Base-by-base conservation (phyloP, 2,888 invertebrate genomes). In the Amphimallon solstitiale region DNA sequence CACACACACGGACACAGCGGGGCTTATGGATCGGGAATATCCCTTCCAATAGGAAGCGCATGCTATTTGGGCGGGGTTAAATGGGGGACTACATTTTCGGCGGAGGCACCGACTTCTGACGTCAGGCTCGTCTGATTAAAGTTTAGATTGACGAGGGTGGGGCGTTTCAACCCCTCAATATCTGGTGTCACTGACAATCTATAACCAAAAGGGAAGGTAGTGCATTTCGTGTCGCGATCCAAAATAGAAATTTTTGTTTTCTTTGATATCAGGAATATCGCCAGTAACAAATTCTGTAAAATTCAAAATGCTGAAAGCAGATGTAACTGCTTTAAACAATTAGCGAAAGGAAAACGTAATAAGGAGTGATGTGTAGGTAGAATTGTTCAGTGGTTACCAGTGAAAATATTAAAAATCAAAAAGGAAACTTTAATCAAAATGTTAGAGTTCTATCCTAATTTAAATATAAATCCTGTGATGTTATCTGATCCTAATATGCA, bases 361-460 rank as follows among this genome's bases (percentile, higher is more conserved):
- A 56, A 56, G 9, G 12, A 56, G 56, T 56, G 56, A 56, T 56
- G 56, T 56, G 56, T 14, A 56, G 56, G 56, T 56, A 56, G 56
- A 40, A 56, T 40, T n/a, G n/a, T 56, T 56, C 23, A 38, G 56
- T 56, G 56, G 6, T 56, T 7, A 29, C 9, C 10, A 40, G 56
- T 56, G 56, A 40, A 40, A 56, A 56, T 56, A 52, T n/a, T 17
- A 9, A 52, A 10, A 37, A 37, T 37, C n/a, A 12, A 38, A 35
- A 14, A 29, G 9, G 23, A 40, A 56, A 21, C 40, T 52, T 37
- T 38, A 56, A 51, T 34, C 62, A 85, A 82, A 78, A 90, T 90
- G 90, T 86, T 90, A 84, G 90, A 90, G 80, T 90, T 90, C 82
- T 90, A 89, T 79, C 87, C 89, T 65, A 88, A 87, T 77, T 83